Base-by-base conservation (phyloP, 1,140 invertebrate species). In the Hypsibius dujardini region DNA sequence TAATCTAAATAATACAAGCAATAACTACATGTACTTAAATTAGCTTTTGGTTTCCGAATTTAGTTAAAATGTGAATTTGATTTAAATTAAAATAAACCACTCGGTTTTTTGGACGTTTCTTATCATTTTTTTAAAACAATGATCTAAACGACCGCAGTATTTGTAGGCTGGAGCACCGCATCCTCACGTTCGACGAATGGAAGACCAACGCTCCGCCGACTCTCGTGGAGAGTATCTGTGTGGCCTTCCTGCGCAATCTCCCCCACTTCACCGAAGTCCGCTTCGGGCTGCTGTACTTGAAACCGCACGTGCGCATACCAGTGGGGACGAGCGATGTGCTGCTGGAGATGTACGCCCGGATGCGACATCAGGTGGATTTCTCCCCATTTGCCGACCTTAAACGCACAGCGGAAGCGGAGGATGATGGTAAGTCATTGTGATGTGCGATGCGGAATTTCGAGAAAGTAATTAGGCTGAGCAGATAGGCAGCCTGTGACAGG, bases 151-250 rank as follows among this genome's bases (percentile, higher is more conserved):
- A 28, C 28, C 28, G 28, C 28, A 28, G 28, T 28, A 28, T 28
- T 28, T 28, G 28, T 28, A 28, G 28, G 28, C 50, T 67, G 3
- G 62, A 67, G 42, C 62, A 67, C 42, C 62, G 42, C 3, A 45
- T 67, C 3, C 12, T 67, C 7, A 12, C 62, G 12, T 67, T 67
- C 42, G 12, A 67, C 12, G 62, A 67, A 67, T 67, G 62, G 62
- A 67, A 67, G 62, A 67, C 12, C 62, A 67, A 67, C 62, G 12
- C 62, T 45, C 62, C 62, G 42, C 62, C 62, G 42, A 67, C 62
- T 7, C 45, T 67, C 12, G 12, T 67, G 12, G 62, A 67, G 42
- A 67, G 62, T 42, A 42, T 42, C 62, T 67, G 62, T 42, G 45
- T 67, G 12, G 7, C 62, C 3, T 67, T 67, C 42, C 62, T 67